phyloP scores from a whole-genome alignment of 2,888 invertebrate genomes.

The Eupeodes luniger region DNA sequence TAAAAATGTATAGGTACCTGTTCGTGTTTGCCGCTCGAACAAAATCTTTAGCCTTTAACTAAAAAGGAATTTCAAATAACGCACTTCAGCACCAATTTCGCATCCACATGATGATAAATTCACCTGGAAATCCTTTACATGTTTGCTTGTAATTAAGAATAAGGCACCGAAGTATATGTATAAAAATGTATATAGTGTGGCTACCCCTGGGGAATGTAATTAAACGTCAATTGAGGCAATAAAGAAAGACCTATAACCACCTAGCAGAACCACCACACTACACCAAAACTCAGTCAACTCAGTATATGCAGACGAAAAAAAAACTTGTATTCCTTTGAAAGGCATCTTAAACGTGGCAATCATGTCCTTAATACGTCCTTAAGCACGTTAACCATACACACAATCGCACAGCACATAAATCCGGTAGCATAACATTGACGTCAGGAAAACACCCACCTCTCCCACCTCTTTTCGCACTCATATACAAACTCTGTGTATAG shows the following conservation, averaged over 20 bases:
- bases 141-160: constrained; percentile 70
- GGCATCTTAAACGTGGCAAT: constrained; percentile 73
- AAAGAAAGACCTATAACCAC: constrained; percentile 54
- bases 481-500: neutral
- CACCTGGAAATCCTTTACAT: constrained; percentile 65
- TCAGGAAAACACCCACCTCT: constrained; percentile 9
- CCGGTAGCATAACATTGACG: constrained; percentile 16
- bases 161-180: neutral
- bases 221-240: constrained; percentile 68
- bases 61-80: constrained; percentile 37
- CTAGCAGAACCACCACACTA: constrained; percentile 14
- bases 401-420: constrained; percentile 45
- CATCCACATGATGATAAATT: constrained; percentile 25
- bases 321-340: constrained; percentile 57
- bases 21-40: neutral
- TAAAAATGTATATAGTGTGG: constrained; percentile 37
- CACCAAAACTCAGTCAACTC: neutral
- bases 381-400: constrained; percentile 61
- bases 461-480: neutral
- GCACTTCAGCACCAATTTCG: constrained; percentile 38
- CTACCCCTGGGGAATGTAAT: constrained; percentile 67
- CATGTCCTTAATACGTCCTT: constrained; percentile 72
- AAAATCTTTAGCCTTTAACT: constrained; percentile 1
- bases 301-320: constrained; percentile 8
- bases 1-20: no score